Evolutionary conservation across 2,113 vertebrate species (phyloP).

Genomic region (Alosa alosa): DNA sequence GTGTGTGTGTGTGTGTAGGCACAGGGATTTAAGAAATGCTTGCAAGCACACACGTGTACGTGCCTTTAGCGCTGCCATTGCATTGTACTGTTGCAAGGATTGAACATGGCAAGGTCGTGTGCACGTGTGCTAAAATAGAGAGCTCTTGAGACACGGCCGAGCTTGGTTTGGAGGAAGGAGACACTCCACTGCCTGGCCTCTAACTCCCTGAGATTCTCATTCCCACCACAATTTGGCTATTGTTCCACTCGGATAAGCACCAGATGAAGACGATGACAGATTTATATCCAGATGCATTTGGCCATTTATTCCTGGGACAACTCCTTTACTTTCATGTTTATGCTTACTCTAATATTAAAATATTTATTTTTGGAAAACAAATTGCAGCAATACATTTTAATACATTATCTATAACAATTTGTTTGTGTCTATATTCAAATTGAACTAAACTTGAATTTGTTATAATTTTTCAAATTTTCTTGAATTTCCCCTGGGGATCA

Average conservation of each 20-base stretch:
- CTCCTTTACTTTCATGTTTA: not conserved
- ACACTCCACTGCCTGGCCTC: slow-evolving; percentile 27
- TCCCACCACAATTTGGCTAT: slow-evolving; percentile 57
- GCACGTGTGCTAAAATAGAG: slow-evolving; percentile 42
- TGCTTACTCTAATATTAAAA: not conserved
- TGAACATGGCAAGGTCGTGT: slow-evolving; percentile 12
- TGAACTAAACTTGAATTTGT: not conserved
- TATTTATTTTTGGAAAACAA: not conserved
- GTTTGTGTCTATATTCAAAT: not conserved
- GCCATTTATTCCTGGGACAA: not conserved
- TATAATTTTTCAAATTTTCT: too few species aligned
- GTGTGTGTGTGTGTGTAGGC: slow-evolving; percentile 15
- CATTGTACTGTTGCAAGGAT: not conserved
- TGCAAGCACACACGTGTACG: not conserved
- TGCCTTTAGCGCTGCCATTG: not conserved
- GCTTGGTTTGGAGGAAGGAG: slow-evolving; percentile 29
- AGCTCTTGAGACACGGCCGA: slow-evolving; percentile 34
- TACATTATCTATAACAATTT: not conserved
- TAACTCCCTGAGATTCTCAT: slow-evolving; percentile 19
- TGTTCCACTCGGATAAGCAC: slow-evolving; percentile 23
- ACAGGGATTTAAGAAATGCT: not conserved
- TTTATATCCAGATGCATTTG: not conserved
- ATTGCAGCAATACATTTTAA: not conserved
- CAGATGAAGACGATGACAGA: not conserved
- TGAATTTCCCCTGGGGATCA: too few species aligned